Base-by-base conservation (phyloP, 2,888 invertebrate genomes). In the Anarsia innoxiella region DNA sequence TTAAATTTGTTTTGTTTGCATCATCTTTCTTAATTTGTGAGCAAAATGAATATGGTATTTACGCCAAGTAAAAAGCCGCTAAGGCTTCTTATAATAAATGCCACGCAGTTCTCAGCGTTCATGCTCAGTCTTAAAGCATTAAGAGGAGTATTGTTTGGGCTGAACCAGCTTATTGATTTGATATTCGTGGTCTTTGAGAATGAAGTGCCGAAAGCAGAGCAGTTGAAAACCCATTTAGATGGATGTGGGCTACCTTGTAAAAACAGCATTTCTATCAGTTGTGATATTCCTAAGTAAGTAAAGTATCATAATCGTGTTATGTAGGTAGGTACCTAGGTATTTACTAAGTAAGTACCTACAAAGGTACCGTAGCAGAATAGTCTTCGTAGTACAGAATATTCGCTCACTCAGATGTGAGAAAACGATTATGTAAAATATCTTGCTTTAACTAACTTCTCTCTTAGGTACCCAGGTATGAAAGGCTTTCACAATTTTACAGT, bases 71-170 rank as follows among this genome's bases (percentile, higher is more conserved):
- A n/a, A n/a, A n/a, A n/a, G n/a, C n/a, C 23, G 68, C 76, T 27
- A n/a, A 78, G 53, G 57, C 68, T 82, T 37, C 42, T 77, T 33
- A 36, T 82, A 15, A 53, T 73, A 31, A 80, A 82, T 54, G 68
- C 80, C 4, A 56, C 79, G 13, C 41, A 53, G 12, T 50, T 62
- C 4, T 54, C 69, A 16, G 60, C 71, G 19, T 59, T 66, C 44
- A 49, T 80, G 47, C 37, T 62, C 26, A 53, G 65, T 12, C 41
- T 59, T 16, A 80, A 76, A 61, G 68, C 80, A 29, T 51, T 82
- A 46, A 60, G 62, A 5, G 82, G 83, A 13, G 25, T 38, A 13
- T 53, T 76, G 26, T 83, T 83, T 49, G 78, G 82, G 5, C 39
- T 41, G 14, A 31, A 53, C 19, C 72, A 72, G 45, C 49, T 62